A percentile compares a stretch with the other conserved stretches of the same genome.
phyloP scores from a whole-genome alignment of 1,140 invertebrate species.

The Pseudomyrmex pallidus region DNA sequence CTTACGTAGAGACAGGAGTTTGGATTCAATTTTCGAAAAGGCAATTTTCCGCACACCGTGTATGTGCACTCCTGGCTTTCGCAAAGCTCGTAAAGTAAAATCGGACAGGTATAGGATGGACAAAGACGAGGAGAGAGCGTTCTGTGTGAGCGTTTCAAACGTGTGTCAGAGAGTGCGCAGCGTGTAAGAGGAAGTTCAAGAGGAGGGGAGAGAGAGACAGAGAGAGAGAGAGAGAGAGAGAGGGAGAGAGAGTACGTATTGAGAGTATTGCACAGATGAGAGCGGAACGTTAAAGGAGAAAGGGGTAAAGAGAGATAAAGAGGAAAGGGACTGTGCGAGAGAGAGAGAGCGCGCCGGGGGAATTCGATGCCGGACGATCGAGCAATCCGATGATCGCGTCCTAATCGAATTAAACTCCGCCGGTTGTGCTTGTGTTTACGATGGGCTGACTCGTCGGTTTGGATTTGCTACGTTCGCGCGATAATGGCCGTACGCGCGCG shows the following conservation, averaged over 20 bases:
- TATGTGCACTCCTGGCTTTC: not conserved
- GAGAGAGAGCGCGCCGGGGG: conserved; percentile 25
- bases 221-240: conserved; percentile 1
- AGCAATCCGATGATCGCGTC: conserved; percentile 73
- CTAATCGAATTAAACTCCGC: conserved; percentile 76
- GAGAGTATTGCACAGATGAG: conserved; percentile 26
- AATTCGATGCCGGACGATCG: conserved; percentile 68
- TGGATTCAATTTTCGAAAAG: conserved; percentile 7
- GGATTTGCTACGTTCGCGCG: conserved; percentile 67
- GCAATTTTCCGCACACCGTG: conserved; percentile 23
- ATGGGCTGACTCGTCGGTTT: conserved; percentile 73
- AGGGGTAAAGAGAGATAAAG: conserved; percentile 38
- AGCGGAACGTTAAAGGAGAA: not conserved
- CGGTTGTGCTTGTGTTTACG: conserved; percentile 69
- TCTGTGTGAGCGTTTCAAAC: conserved; percentile 27
- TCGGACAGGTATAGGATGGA: conserved; percentile 39
- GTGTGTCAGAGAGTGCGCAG: conserved; percentile 13
- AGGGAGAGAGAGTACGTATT: not conserved
- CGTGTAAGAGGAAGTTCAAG: conserved; percentile 9
- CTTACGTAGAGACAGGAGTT: not conserved
- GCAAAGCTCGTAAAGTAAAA: conserved; percentile 39
- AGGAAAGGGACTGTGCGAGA: conserved; percentile 30
- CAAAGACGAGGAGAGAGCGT: not conserved
- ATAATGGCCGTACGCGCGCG: conserved; percentile 61
- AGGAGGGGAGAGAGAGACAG: not conserved